Evolutionary conservation across 2,113 vertebrate genomes (phyloP).

Genomic region (Plotosus lineatus): DNA sequence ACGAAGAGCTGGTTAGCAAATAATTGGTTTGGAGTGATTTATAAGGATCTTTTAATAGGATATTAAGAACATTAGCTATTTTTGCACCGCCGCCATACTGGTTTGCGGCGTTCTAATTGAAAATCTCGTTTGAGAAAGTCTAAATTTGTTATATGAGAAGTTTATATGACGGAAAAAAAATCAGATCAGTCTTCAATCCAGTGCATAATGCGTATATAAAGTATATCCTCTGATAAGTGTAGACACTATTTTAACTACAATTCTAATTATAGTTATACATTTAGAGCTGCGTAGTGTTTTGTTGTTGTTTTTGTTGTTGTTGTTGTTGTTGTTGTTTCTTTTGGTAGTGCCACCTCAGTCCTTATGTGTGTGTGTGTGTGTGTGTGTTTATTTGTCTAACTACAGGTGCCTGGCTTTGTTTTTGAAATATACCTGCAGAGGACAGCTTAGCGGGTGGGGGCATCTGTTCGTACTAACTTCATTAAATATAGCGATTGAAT

Average conservation of each 20-base stretch:
- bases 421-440: constrained; percentile 43
- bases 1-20: constrained; percentile 11
- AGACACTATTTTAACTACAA: neutral
- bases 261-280: neutral
- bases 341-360: neutral
- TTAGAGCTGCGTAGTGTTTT: neutral
- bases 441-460: constrained; percentile 61
- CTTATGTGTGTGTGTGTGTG: neutral
- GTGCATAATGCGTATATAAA: neutral
- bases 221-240: neutral
- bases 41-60: constrained; percentile 27
- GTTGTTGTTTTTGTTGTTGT: neutral
- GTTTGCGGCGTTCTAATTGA: constrained; percentile 9
- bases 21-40: constrained; percentile 32
- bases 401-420: constrained; percentile 29
- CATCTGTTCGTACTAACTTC: constrained; percentile 68
- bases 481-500: constrained; percentile 54
- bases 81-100: neutral
- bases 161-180: neutral
- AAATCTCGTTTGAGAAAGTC: constrained; percentile 12
- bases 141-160: neutral
- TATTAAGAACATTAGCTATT: constrained; percentile 28
- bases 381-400: constrained; percentile 30
- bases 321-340: neutral
- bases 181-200: neutral